phyloP scores from a whole-genome alignment of 2,888 invertebrate genomes.

The Agonopterix alstromeriana region DNA sequence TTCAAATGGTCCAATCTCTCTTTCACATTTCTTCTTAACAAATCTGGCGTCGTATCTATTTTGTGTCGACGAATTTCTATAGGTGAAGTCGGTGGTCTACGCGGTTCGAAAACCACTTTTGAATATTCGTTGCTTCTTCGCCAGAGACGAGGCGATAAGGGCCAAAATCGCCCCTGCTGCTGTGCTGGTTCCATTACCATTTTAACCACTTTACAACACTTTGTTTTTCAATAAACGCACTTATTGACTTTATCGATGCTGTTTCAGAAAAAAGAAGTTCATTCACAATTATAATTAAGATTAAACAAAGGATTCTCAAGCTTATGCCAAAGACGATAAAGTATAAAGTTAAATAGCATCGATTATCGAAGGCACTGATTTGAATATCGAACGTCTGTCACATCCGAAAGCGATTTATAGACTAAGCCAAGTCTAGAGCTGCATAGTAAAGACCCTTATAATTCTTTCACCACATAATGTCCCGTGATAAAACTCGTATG shows the following conservation, averaged over 20 bases:
- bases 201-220: slow-evolving; percentile 25
- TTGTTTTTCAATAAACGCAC: slow-evolving; percentile 1
- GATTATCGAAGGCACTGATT: background rate
- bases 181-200: slow-evolving; percentile 68
- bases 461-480: too few relatives aligned
- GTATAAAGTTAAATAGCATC: slow-evolving; percentile 2
- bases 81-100: slow-evolving; percentile 57
- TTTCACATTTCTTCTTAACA: slow-evolving; percentile 50
- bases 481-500: too few relatives aligned
- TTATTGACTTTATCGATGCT: slow-evolving; percentile 44
- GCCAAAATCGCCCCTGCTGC: slow-evolving; percentile 62
- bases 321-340: background rate
- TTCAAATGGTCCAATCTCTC: slow-evolving; percentile 29
- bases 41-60: slow-evolving; percentile 49
- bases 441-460: slow-evolving; percentile 1
- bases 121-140: slow-evolving; percentile 66
- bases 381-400: slow-evolving; percentile 29
- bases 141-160: slow-evolving; percentile 65
- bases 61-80: slow-evolving; percentile 43
- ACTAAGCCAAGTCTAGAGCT: slow-evolving; percentile 4
- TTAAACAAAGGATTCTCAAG: background rate
- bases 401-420: slow-evolving; percentile 16
- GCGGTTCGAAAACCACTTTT: slow-evolving; percentile 65
- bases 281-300: background rate
- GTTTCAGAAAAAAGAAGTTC: background rate